Percentiles rank a stretch among this genome's conserved stretches.
Conservation (phyloP, 2,113 vertebrate species). For the Montifringilla adamsi region DNA sequence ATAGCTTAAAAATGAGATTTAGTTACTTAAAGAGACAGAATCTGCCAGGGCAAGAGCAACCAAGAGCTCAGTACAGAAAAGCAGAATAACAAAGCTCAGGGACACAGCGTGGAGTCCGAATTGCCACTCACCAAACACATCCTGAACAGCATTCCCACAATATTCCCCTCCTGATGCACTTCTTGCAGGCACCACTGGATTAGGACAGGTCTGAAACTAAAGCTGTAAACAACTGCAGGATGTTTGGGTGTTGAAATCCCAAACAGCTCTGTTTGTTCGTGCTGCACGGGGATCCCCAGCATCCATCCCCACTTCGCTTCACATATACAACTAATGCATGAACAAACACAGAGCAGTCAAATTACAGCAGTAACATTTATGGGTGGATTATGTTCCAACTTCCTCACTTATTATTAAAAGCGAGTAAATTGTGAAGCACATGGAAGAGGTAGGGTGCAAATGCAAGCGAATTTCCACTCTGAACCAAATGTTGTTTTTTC, state of each 20-base stretch:
- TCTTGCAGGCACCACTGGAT: background rate
- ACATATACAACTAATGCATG: background rate
- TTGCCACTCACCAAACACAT: background rate
- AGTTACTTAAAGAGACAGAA: conserved; percentile 56
- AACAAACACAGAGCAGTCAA: conserved; percentile 58
- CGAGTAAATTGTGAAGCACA: background rate
- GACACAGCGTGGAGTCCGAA: fast-evolving
- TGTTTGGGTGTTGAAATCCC: background rate
- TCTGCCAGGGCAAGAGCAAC: conserved; percentile 29
- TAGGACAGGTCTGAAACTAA: background rate
- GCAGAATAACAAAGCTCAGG: background rate
- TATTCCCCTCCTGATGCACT: background rate
- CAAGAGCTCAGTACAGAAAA: conserved; percentile 35
- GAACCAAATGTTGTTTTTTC: conserved; percentile 44
- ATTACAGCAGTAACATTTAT: conserved; percentile 63
- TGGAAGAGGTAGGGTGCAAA: conserved; percentile 31
- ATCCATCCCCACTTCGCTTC: background rate
- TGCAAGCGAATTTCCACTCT: background rate
- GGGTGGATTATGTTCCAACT: conserved; percentile 53
- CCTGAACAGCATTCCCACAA: background rate
- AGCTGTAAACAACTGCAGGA: background rate
- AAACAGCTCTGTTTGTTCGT: background rate
- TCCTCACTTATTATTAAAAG: conserved; percentile 31
- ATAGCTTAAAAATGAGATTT: conserved; percentile 59
- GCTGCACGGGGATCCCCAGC: background rate